These are phyloP conservation scores for Sebastes ruberrimus DNA, from an alignment of 2,797 vertebrate species.

Conservation along the genomic window DNA sequence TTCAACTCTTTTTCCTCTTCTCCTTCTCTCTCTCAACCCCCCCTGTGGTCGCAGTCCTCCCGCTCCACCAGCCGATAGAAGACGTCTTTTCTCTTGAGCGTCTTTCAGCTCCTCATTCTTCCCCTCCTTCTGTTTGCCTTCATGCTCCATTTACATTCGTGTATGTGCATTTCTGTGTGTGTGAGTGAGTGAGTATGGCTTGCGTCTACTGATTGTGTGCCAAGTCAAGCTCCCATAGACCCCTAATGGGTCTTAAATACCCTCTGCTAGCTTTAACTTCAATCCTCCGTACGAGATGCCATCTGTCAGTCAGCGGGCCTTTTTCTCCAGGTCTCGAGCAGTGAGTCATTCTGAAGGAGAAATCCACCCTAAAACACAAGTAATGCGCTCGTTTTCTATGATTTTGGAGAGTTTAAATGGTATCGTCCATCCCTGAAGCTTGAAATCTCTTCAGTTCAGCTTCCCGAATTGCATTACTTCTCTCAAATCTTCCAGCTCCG, in stretches of 20 bases:
- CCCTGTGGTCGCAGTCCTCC: not conserved
- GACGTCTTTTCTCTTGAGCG: constrained; percentile 35
- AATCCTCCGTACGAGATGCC: constrained; percentile 52
- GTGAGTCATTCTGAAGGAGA: constrained; percentile 39
- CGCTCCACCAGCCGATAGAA: constrained; percentile 14
- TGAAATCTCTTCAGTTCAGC: not conserved
- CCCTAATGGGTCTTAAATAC: constrained; percentile 77
- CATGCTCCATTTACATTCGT: constrained; percentile 64
- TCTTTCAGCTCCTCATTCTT: constrained; percentile 62
- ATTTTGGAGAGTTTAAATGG: not conserved
- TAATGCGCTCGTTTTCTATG: not conserved
- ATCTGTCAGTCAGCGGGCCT: constrained; percentile 68
- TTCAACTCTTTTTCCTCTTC: constrained; percentile 2
- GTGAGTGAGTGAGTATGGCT: constrained; percentile 31
- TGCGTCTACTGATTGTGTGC: constrained; percentile 43
- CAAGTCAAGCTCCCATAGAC: constrained; percentile 67
- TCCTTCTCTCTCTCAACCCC: not conserved
- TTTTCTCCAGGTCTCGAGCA: constrained; percentile 14
- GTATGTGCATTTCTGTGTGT: constrained; percentile 8
- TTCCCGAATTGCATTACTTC: not conserved
- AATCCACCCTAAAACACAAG: constrained; percentile 53
- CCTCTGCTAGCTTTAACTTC: constrained; percentile 60
- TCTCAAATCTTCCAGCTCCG: not conserved
- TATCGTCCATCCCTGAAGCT: not conserved
- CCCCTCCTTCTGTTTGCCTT: constrained; percentile 57